These are phyloP conservation scores for Forficula auricularia DNA, from an alignment of 1,140 invertebrate species.

Conservation along the genomic window DNA sequence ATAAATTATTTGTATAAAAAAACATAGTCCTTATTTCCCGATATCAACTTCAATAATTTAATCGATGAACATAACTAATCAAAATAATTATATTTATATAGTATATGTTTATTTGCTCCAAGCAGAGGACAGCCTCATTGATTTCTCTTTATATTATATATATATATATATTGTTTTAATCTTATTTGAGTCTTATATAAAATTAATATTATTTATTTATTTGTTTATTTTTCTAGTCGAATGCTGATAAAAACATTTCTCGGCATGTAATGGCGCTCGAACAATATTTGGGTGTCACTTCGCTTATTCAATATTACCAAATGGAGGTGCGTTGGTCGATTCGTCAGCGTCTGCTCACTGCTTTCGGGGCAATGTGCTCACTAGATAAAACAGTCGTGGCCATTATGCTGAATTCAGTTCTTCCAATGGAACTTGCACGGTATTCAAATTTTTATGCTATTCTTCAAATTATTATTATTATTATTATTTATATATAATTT, in stretches of 20 bases:
- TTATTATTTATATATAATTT: too few relatives aligned
- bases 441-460: slow-evolving; percentile 19
- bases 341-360: slow-evolving; percentile 57
- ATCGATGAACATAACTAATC: too few relatives aligned
- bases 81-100: too few relatives aligned
- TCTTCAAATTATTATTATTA: too few relatives aligned
- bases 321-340: slow-evolving; percentile 78
- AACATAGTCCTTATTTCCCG: too few relatives aligned
- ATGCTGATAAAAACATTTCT: slow-evolving; percentile 64
- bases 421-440: slow-evolving; percentile 72
- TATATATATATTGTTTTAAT: neutral
- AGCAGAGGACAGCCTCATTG: too few relatives aligned
- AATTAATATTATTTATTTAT: neutral
- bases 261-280: slow-evolving; percentile 56
- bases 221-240: slow-evolving; percentile 48
- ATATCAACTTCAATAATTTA: too few relatives aligned
- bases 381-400: slow-evolving; percentile 60
- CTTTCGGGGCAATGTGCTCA: slow-evolving; percentile 71
- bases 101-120: too few relatives aligned
- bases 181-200: neutral
- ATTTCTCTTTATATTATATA: neutral
- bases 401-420: slow-evolving; percentile 64
- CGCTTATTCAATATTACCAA: slow-evolving; percentile 75
- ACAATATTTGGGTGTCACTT: slow-evolving; percentile 54
- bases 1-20: too few relatives aligned